Conservation (phyloP, 92 coral and sea anemone species). For the Palythoa heliodiscus region DNA sequence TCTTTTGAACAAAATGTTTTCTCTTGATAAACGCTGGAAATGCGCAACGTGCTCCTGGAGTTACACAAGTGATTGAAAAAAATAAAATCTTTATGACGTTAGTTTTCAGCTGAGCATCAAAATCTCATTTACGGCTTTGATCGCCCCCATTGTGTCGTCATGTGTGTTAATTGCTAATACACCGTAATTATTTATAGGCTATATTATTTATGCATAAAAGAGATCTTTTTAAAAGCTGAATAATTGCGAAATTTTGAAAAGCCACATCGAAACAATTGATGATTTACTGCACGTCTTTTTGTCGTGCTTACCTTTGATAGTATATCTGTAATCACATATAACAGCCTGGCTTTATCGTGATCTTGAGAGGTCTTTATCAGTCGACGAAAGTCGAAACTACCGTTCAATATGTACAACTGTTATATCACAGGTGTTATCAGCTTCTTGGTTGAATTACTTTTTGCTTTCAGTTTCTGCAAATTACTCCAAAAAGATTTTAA, state of each 20-base stretch:
- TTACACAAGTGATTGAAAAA: background rate
- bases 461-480: constrained; percentile 8
- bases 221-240: background rate
- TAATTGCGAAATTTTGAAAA: constrained; percentile 6
- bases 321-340: background rate
- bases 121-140: background rate
- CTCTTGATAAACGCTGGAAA: too few relatives aligned
- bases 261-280: background rate
- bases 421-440: constrained; percentile 17
- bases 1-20: background rate
- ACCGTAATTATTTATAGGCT: background rate
- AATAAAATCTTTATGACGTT: background rate
- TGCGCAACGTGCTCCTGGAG: background rate
- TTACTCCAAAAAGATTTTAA: background rate
- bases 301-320: background rate
- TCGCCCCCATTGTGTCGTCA: background rate
- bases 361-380: background rate
- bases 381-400: background rate
- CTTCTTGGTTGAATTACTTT: background rate
- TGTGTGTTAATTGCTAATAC: background rate
- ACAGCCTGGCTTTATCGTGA: background rate
- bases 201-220: background rate
- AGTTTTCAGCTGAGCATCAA: background rate
- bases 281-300: background rate
- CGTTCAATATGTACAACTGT: background rate